Evolutionary conservation across 2,888 invertebrate genomes (phyloP).

Genomic region (Reticulitermes lucifugus): DNA sequence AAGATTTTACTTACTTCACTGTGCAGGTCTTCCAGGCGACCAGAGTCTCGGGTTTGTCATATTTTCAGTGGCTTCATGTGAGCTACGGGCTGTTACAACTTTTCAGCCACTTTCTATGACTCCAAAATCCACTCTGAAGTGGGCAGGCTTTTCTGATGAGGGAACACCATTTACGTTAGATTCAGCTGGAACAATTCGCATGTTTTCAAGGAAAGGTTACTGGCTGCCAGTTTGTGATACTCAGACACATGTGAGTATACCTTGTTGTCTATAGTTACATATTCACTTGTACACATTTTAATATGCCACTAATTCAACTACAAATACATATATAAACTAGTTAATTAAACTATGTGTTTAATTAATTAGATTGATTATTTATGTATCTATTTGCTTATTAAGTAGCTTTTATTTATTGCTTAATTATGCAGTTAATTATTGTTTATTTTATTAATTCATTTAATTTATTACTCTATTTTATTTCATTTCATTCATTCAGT

Average conservation of each 20-base stretch:
- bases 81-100: slow-evolving; percentile 36
- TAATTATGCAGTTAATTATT: too few relatives aligned
- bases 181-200: slow-evolving; percentile 78
- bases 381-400: too few relatives aligned
- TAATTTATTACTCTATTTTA: too few relatives aligned
- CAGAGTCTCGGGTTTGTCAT: slow-evolving; percentile 65
- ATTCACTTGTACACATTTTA: not conserved
- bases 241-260: slow-evolving; percentile 72
- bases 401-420: too few relatives aligned
- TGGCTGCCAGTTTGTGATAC: slow-evolving; percentile 90
- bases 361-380: too few relatives aligned
- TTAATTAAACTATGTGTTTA: too few relatives aligned
- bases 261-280: not conserved
- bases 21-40: slow-evolving; percentile 60
- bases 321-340: too few relatives aligned
- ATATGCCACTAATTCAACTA: not conserved
- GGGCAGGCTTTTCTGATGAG: slow-evolving; percentile 85
- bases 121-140: slow-evolving; percentile 74
- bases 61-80: slow-evolving; percentile 52
- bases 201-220: slow-evolving; percentile 76
- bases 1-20: slow-evolving; percentile 33
- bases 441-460: too few relatives aligned
- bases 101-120: slow-evolving; percentile 70
- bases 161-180: slow-evolving; percentile 85
- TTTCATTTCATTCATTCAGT: too few relatives aligned